Evolutionary conservation across 2,113 vertebrate genomes (phyloP), one percentile per base, ranked within the genome.

Genomic region (Nothobranchius kuhntae): DNA sequence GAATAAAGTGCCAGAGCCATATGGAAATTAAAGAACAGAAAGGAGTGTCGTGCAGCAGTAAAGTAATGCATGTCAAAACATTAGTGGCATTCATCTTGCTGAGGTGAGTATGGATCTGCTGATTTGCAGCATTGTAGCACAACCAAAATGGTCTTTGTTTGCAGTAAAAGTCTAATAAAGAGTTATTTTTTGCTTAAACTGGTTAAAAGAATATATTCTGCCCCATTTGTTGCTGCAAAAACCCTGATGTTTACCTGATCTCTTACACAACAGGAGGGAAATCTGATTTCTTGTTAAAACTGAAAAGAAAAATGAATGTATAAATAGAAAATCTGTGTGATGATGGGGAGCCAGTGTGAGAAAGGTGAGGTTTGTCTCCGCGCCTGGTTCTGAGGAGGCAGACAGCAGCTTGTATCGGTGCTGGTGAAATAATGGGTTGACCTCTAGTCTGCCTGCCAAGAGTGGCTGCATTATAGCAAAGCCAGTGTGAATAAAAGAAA

Each of bases 351-450:
- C 5, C n/a, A 79, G 65, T 61, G 54, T 59, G 61, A 71, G 42
- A 30, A 30, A 47, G 66, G 66, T 21, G 67, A 58, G 71, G 52
- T 68, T 52, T 55, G 55, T 42, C 52, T 75, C 42, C 58, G 69
- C 59, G 65, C 77, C 66, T 71, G 68, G 71, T 83, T 78, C 87
- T 91, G 91, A 91, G 91, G 88, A 92, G 91, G 71, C 89, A 72
- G 86, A 91, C 90, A 90, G 93, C 88, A 86, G 90, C 88, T 91
- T 92, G 92, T 92, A 88, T 89, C 81, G 57, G 89, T 90, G 52
- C 73, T 73, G 77, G 86, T 90, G 56, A 92, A 92, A 95, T 94
- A 95, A 95, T 92, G 90, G 92, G 94, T 90, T 93, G 93, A 93
- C 93, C 91, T 92, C 88, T 89, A 24, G 88, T 90, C 87, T 93